Evolutionary conservation across 2,797 vertebrate genomes (phyloP), one percentile per base, ranked within the genome.

Genomic region (Gila robusta): DNA sequence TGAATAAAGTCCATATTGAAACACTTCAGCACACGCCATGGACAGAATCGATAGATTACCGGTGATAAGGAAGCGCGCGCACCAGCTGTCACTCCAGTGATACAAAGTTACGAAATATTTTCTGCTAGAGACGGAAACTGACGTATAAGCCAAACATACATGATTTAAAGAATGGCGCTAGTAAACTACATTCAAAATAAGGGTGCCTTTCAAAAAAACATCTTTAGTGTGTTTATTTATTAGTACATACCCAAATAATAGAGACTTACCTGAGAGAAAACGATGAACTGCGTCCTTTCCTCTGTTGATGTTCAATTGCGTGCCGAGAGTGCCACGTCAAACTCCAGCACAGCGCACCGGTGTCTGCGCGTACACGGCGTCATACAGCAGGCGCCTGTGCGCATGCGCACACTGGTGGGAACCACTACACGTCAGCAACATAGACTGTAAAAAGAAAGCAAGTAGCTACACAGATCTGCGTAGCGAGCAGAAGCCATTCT

Each of bases 241-340:
- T 19, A 7, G 21, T 17, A 70, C 70, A 85, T 92, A 37, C 5
- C 9, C 23, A 56, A 82, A 71, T 23, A 17, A 73, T 1, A 81
- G 12, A 41, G 2, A 72, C 49, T 92, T 93, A 96, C 95, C 95
- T 95, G 92, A n/a, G 81, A 88, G 74, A 47, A 35, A 80, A 88
- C 71, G 87, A 89, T 87, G 66, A 80, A 54, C 47, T 44, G 82
- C 90, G 86, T 86, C 89, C 91, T 88, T 90, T 89, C 79, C 74
- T 3, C 73, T 59, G 79, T 64, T 85, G 89, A 49, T 54, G 72
- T 70, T 83, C 23, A 70, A 89, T 88, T 87, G 88, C 90, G 86
- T 67, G 90, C 91, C 87, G 89, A 82, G 92, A 96, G 92, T 96
- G 96, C 96, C 96, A 96, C 96, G 96, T 96, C 96, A 96, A 96